phyloP scores from a whole-genome alignment of 2,797 vertebrate species.

The Anguilla obscura region DNA sequence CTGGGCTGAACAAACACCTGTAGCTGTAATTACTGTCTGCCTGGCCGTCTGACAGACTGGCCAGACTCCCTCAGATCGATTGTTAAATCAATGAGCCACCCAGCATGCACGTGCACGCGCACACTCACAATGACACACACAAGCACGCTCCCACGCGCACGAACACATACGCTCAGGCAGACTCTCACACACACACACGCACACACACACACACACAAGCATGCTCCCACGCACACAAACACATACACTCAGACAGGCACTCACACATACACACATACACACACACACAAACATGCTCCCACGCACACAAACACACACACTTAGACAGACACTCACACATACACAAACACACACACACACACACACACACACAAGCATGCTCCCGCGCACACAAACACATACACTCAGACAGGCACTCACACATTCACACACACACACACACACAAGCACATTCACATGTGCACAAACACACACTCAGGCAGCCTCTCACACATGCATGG shows the following conservation, averaged over 20 bases:
- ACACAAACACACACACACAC: background rate
- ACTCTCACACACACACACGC: background rate
- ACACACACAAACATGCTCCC: background rate
- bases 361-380: no score
- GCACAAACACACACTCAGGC: background rate
- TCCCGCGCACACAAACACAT: no score
- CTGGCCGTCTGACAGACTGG: constrained; percentile 10
- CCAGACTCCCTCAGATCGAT: constrained; percentile 16
- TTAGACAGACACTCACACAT: background rate
- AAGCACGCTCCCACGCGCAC: background rate
- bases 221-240: background rate
- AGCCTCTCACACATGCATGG: no score
- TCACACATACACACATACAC: background rate
- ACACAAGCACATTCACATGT: background rate
- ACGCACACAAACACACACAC: background rate
- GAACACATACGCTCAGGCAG: background rate
- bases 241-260: background rate
- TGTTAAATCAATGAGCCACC: constrained; percentile 1
- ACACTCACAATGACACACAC: background rate
- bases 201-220: background rate
- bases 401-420: background rate
- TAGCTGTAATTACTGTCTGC: constrained; percentile 26
- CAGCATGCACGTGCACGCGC: background rate
- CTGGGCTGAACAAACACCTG: constrained; percentile 18
- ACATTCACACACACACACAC: background rate